Evolutionary conservation across 2,797 vertebrate genomes (phyloP).

Genomic region (Chaunax sp.): DNA sequence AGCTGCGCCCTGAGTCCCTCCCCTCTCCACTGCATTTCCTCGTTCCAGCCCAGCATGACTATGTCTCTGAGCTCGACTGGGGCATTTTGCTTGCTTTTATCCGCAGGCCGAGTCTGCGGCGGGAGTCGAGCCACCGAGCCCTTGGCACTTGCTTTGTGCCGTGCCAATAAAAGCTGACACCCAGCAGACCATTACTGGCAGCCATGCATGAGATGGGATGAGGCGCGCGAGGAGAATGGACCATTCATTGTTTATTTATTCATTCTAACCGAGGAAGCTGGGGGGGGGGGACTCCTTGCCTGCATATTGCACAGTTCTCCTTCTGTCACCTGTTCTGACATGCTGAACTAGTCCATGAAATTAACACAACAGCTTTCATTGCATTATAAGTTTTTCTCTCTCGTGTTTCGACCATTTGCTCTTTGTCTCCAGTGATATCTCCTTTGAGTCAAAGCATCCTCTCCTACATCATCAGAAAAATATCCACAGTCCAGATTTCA

Average conservation of each 20-base stretch:
- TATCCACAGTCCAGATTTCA: slow-evolving; percentile 4
- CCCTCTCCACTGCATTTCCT: slow-evolving; percentile 93
- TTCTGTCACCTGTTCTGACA: slow-evolving; percentile 80
- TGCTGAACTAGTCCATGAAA: slow-evolving; percentile 71
- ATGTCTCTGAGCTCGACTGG: slow-evolving; percentile 78
- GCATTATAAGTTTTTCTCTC: slow-evolving; percentile 34
- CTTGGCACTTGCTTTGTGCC: slow-evolving; percentile 85
- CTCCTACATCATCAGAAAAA: slow-evolving; percentile 2
- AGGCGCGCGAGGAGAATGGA: slow-evolving; percentile 83
- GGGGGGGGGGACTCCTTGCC: slow-evolving; percentile 47
- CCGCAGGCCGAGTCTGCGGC: slow-evolving; percentile 78
- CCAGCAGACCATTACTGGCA: slow-evolving; percentile 87
- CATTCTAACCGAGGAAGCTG: slow-evolving; percentile 75
- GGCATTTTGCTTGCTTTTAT: slow-evolving; percentile 88
- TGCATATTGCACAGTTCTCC: slow-evolving; percentile 70
- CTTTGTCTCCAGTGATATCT: background rate
- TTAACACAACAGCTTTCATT: slow-evolving; percentile 61
- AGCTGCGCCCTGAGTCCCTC: slow-evolving; percentile 88
- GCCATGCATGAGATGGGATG: slow-evolving; percentile 90
- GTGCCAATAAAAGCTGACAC: slow-evolving; percentile 88
- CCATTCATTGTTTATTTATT: slow-evolving; percentile 87
- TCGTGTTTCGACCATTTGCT: slow-evolving; percentile 24
- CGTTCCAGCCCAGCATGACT: slow-evolving; percentile 92
- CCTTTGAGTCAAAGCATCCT: slow-evolving; percentile 4
- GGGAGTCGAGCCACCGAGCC: slow-evolving; percentile 80